A percentile compares a stretch with the other conserved stretches of the same genome.
Evolutionary conservation across 2,113 vertebrate species (phyloP).

Genomic region (Scytalopus superciliaris): DNA sequence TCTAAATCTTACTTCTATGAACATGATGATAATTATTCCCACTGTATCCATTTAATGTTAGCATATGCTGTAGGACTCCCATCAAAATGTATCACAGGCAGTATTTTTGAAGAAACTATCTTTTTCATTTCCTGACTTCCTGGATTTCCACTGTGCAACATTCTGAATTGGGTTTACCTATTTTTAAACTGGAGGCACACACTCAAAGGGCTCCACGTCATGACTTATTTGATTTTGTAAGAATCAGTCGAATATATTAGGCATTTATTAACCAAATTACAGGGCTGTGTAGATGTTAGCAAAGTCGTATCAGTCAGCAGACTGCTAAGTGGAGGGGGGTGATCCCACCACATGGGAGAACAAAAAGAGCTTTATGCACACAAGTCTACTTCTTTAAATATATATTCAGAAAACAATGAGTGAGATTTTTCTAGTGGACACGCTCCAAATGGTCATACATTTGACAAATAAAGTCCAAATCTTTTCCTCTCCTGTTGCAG

Average conservation of each 20-base stretch:
- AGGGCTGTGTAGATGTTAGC: neutral
- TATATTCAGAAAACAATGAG: neutral
- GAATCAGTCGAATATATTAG: neutral
- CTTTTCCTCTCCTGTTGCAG: slow-evolving; percentile 13
- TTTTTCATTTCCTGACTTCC: neutral
- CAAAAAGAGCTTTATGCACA: neutral
- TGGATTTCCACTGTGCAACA: neutral
- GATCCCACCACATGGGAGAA: neutral
- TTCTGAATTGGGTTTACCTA: neutral
- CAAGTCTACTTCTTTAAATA: neutral
- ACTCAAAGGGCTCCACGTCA: neutral
- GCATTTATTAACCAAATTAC: slow-evolving; percentile 32
- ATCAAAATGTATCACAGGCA: neutral
- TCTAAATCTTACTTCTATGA: neutral
- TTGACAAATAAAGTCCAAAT: neutral
- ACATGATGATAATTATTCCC: neutral
- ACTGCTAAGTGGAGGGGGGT: neutral
- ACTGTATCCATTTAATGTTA: neutral
- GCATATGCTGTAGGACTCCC: neutral
- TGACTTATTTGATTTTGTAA: neutral
- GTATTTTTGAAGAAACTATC: neutral
- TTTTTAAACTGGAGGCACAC: neutral
- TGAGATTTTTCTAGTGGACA: neutral
- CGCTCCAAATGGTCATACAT: neutral
- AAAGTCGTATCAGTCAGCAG: neutral